These are phyloP conservation scores for Ridgeia piscesae DNA, from an alignment of 1,140 invertebrate genomes.

Conservation along the genomic window DNA sequence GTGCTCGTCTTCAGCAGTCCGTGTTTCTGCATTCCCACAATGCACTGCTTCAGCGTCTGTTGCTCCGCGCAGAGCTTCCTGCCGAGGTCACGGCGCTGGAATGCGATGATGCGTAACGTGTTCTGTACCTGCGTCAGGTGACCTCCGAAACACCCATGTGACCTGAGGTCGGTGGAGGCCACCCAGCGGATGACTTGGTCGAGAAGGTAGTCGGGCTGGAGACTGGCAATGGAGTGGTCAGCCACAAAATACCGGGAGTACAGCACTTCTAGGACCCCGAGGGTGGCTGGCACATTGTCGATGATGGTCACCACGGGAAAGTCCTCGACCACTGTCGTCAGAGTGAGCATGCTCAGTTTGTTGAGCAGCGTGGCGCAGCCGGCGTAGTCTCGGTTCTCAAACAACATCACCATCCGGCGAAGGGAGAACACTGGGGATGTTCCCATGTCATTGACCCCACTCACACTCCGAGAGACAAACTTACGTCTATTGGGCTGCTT, in stretches of 20 bases:
- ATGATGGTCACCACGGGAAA: neutral
- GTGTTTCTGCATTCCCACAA: neutral
- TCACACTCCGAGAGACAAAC: neutral
- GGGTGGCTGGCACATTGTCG: neutral
- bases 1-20: neutral
- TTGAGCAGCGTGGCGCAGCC: neutral
- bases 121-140: neutral
- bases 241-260: neutral
- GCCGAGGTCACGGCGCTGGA: neutral
- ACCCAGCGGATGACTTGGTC: neutral
- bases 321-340: neutral
- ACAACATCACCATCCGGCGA: neutral
- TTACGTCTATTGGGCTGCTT: neutral
- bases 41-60: neutral
- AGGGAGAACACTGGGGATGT: neutral
- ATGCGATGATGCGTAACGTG: neutral
- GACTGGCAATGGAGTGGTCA: neutral
- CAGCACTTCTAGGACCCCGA: neutral
- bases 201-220: neutral
- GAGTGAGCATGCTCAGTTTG: neutral
- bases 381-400: neutral
- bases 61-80: neutral
- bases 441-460: neutral
- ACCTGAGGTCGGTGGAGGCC: neutral
- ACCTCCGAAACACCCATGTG: neutral